Conservation (phyloP, 2,888 invertebrate genomes). For the Leucophora obtusa region DNA sequence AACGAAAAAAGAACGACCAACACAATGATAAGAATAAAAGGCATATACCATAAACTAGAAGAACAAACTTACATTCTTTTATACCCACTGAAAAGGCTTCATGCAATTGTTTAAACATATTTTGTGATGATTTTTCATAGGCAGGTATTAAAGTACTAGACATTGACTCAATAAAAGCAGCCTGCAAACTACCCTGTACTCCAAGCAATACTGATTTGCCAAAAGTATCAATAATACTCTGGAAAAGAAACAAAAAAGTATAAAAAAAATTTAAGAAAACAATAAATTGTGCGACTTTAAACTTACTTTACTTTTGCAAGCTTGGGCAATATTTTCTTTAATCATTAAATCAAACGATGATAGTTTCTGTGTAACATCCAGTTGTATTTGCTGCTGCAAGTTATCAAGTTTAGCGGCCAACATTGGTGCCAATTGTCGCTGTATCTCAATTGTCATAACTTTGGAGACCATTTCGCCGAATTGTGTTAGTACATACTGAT, state of each 20-base stretch:
- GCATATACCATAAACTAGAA: neutral
- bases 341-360: conserved; percentile 86
- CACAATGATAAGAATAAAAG: neutral
- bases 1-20: neutral
- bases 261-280: neutral
- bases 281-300: neutral
- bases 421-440: conserved; percentile 80
- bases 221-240: conserved; percentile 88
- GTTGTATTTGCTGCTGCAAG: conserved; percentile 85
- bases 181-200: conserved; percentile 86
- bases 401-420: conserved; percentile 84
- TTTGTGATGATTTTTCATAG: conserved; percentile 91
- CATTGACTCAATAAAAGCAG: conserved; percentile 88
- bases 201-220: conserved; percentile 84
- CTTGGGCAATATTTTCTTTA: conserved; percentile 88
- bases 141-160: conserved; percentile 88
- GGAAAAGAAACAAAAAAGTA: neutral
- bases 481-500: conserved; percentile 80
- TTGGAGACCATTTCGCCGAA: conserved; percentile 81
- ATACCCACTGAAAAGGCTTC: conserved; percentile 92
- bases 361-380: conserved; percentile 86
- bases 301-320: conserved; percentile 86
- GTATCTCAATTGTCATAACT: conserved; percentile 81
- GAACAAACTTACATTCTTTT: conserved; percentile 85
- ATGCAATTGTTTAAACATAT: conserved; percentile 93